Evolutionary conservation across 2,797 vertebrate genomes (phyloP), one percentile per base, ranked within the genome.

Genomic region (Tangara arthus): DNA sequence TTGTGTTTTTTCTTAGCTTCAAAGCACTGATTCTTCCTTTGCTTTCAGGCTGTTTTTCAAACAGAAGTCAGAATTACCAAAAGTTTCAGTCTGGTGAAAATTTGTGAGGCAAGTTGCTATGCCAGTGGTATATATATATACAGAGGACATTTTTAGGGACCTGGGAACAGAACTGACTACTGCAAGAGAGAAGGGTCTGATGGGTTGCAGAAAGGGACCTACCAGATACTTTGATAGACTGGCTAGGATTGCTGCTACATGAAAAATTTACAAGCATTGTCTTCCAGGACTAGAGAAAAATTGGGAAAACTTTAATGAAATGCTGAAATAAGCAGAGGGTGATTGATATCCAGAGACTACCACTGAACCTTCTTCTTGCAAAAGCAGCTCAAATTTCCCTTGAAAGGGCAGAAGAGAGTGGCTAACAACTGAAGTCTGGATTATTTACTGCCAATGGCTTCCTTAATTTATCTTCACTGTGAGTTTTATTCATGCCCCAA

Each of bases 221-320:
- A 50, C n/a, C 42, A 56, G 57, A 27, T 35, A 5, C 26, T 61
- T 82, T 42, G 42, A 60, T 8, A 50, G 77, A 70, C 35, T 73
- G 81, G 26, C 28, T 59, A 24, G 66, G 41, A 53, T 53, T 94
- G 30, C 42, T 35, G 46, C 65, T 78, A 21, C 34, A 28, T 82
- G 70, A 89, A 87, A 79, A 69, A 91, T 89, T 75, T 68, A 69
- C 84, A 68, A n/a, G 70, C n/a, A 4, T 23, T 71, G 37, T 80
- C 65, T 87, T 94, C 39, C 63, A 50, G 35, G 27, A 76, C 34
- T 87, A n/a, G 19, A 66, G 73, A 89, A 84, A 78, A 79, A 75
- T 14, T 4, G 11, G 26, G 57, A 39, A 73, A 82, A 37, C n/a
- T 76, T 79, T 41, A 88, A 83, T 86, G 80, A 89, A 96, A 73